Evolutionary conservation across 2,888 invertebrate genomes (phyloP).

Genomic region (Harmothoe impar): DNA sequence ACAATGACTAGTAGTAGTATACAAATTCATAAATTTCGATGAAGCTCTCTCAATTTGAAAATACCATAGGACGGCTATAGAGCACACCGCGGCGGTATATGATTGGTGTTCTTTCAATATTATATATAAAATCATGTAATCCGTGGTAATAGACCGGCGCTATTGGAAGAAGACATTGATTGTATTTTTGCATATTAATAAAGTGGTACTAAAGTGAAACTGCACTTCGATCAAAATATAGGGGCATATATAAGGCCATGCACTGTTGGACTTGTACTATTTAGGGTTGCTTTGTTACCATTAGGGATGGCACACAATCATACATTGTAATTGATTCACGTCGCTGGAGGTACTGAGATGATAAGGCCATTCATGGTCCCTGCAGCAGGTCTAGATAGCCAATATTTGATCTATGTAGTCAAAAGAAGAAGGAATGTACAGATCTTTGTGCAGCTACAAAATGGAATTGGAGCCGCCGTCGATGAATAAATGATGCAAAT

Average conservation of each 20-base stretch:
- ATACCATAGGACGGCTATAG: neutral
- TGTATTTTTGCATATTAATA: constrained; percentile 39
- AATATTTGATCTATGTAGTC: neutral
- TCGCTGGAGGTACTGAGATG: neutral
- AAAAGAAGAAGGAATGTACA: neutral
- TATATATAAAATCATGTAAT: neutral
- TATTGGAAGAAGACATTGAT: constrained; percentile 2
- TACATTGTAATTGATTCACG: neutral
- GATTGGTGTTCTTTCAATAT: neutral
- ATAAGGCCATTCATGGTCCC: neutral
- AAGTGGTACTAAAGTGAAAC: neutral
- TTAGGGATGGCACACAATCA: neutral
- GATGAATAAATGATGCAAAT: constrained; percentile 51
- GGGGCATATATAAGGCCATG: neutral
- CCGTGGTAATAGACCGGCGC: neutral
- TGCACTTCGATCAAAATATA: neutral
- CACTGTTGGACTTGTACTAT: neutral
- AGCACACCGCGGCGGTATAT: neutral
- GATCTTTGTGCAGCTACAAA: neutral
- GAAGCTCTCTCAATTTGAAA: neutral
- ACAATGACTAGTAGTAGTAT: neutral
- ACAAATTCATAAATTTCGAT: neutral
- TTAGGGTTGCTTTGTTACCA: neutral
- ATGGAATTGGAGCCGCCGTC: neutral
- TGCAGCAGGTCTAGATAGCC: neutral